Conservation (phyloP, 1,140 invertebrate genomes). For the Orius insidiosus region DNA sequence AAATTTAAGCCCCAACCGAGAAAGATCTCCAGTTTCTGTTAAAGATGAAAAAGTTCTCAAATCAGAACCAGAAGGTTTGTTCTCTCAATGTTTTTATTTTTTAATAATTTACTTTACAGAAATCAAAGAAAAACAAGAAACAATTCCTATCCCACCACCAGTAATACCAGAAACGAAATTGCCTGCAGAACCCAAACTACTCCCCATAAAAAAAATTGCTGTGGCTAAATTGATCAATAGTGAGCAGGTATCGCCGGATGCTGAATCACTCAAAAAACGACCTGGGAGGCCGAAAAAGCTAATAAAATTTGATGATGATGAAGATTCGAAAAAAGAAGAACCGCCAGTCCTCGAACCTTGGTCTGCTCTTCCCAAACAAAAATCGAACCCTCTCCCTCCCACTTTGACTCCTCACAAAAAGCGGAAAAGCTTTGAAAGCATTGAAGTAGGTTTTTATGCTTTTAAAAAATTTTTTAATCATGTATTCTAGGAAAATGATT, state of each 20-base stretch:
- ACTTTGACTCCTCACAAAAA: conserved; percentile 19
- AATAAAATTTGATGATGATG: conserved; percentile 3
- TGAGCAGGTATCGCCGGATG: background rate
- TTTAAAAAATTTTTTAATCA: too few relatives aligned
- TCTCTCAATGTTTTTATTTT: too few relatives aligned
- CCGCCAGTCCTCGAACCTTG: conserved; percentile 25
- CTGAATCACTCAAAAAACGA: background rate
- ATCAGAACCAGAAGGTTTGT: too few relatives aligned
- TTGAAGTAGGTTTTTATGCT: too few relatives aligned
- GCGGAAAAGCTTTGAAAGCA: too few relatives aligned
- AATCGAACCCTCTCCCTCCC: conserved; percentile 16
- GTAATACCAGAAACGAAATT: background rate
- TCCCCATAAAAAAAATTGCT: background rate
- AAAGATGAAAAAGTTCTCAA: background rate
- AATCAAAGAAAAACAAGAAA: background rate
- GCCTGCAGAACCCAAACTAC: background rate
- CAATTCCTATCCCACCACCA: background rate
- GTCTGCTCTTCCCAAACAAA: conserved; percentile 12
- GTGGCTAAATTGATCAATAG: background rate
- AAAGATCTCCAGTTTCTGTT: background rate
- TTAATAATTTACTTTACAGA: too few relatives aligned
- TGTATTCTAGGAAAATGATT: too few relatives aligned
- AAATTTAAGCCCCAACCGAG: background rate
- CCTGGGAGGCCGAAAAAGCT: conserved; percentile 5
- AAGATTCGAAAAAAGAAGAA: conserved; percentile 6